phyloP scores from a whole-genome alignment of 2,797 vertebrate genomes.

The Enteromius viviparus region DNA sequence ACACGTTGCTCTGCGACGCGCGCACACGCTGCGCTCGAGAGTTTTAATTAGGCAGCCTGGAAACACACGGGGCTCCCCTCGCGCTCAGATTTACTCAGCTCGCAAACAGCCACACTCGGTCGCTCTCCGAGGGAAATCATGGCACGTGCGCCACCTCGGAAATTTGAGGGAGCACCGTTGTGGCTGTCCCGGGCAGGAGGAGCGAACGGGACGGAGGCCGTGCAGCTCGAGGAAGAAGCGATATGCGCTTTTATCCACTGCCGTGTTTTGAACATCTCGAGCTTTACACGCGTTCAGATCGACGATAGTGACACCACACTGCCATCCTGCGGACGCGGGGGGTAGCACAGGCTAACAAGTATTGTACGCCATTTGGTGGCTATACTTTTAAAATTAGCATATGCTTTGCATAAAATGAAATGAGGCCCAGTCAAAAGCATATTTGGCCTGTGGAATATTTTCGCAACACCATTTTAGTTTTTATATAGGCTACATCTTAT shows the following conservation, averaged over 20 bases:
- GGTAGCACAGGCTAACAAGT: slow-evolving; percentile 57
- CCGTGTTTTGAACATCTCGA: slow-evolving; percentile 7
- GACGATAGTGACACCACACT: slow-evolving; percentile 74
- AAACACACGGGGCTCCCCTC: slow-evolving; percentile 59
- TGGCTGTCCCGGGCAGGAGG: slow-evolving; percentile 1
- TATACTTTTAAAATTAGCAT: slow-evolving; percentile 32
- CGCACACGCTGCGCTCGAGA: slow-evolving; percentile 65
- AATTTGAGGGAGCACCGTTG: background rate
- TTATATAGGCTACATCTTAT: background rate
- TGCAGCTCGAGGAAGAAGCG: background rate
- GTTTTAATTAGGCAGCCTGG: slow-evolving; percentile 75
- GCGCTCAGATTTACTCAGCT: slow-evolving; percentile 48
- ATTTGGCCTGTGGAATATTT: background rate
- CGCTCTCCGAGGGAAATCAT: background rate
- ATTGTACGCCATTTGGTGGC: slow-evolving; percentile 12
- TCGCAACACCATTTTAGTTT: background rate
- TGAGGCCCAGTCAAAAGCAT: slow-evolving; percentile 17
- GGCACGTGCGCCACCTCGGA: slow-evolving; percentile 19
- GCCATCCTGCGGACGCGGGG: slow-evolving; percentile 68
- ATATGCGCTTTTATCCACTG: background rate
- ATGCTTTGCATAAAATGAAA: slow-evolving; percentile 34
- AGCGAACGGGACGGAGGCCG: background rate
- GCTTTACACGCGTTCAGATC: slow-evolving; percentile 1
- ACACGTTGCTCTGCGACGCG: background rate
- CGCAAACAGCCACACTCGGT: slow-evolving; percentile 7